Percentiles rank a stretch among this genome's conserved stretches.
Conservation (phyloP, 2,113 vertebrate species). For the Malaclemys terrapin region DNA sequence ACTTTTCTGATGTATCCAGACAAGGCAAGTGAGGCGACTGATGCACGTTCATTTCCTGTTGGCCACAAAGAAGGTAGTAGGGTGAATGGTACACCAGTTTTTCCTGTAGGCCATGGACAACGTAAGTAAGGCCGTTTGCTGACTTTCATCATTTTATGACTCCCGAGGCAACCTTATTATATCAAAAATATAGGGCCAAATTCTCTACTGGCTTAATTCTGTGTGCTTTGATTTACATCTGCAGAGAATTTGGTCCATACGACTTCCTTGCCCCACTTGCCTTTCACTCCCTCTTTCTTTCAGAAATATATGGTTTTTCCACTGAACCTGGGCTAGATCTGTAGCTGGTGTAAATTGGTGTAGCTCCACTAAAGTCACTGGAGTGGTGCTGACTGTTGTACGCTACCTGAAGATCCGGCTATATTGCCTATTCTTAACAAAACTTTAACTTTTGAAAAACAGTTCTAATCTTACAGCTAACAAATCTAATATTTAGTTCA, state of each 20-base stretch:
- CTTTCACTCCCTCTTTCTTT: not conserved
- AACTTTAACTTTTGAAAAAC: not conserved
- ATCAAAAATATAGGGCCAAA: not conserved
- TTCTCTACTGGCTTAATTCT: not conserved
- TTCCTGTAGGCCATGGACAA: not conserved
- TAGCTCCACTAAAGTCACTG: not conserved
- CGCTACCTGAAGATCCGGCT: not conserved
- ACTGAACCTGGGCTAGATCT: not conserved
- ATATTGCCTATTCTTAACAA: not conserved
- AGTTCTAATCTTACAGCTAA: not conserved
- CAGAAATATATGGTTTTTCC: not conserved
- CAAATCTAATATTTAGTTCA: not conserved
- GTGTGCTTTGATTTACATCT: not conserved
- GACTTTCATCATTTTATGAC: slow-evolving; percentile 4
- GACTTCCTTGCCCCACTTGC: not conserved
- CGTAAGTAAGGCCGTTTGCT: not conserved
- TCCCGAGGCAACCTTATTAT: slow-evolving; percentile 26
- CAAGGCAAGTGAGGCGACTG: not conserved
- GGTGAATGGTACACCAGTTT: not conserved
- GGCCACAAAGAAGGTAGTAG: not conserved
- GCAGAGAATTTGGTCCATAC: not conserved
- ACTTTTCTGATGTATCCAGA: not conserved
- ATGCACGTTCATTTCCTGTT: not conserved
- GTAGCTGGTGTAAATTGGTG: not conserved
- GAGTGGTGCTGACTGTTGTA: not conserved